These are phyloP conservation scores for Andricus grossulariae DNA, from an alignment of 1,140 invertebrate genomes.

Conservation along the genomic window DNA sequence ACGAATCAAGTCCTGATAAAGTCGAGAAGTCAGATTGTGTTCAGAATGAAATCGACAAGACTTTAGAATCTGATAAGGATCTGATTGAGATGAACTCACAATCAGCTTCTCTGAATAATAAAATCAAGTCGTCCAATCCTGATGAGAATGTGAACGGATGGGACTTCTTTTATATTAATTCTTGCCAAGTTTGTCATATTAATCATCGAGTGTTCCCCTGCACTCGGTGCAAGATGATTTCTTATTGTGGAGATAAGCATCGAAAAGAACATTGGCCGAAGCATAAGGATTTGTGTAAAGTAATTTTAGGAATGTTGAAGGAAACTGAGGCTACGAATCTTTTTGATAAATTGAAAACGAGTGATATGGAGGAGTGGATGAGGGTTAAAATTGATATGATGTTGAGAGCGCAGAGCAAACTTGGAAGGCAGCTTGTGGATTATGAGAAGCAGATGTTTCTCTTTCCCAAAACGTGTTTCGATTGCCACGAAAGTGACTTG, in stretches of 20 bases:
- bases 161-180: slow-evolving; percentile 6
- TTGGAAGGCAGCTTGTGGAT: slow-evolving; percentile 45
- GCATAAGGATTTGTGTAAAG: slow-evolving; percentile 56
- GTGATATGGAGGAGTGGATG: slow-evolving; percentile 37
- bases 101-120: not conserved
- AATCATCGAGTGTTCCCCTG: slow-evolving; percentile 37
- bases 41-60: not conserved
- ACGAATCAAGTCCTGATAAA: not conserved
- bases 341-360: slow-evolving; percentile 33
- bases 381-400: slow-evolving; percentile 56
- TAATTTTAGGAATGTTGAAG: slow-evolving; percentile 39
- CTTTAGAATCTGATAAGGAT: not conserved
- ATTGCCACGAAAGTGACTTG: slow-evolving; percentile 49
- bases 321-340: slow-evolving; percentile 34
- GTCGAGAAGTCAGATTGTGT: not conserved
- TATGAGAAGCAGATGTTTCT: slow-evolving; percentile 60
- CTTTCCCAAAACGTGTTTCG: slow-evolving; percentile 51
- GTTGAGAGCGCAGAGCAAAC: slow-evolving; percentile 43
- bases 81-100: not conserved
- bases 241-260: slow-evolving; percentile 55
- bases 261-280: slow-evolving; percentile 57
- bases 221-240: slow-evolving; percentile 57
- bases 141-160: not conserved
- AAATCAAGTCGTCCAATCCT: not conserved
- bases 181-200: slow-evolving; percentile 58